These are phyloP conservation scores for Lethocerus indicus DNA, from an alignment of 1,140 invertebrate genomes.

Conservation along the genomic window DNA sequence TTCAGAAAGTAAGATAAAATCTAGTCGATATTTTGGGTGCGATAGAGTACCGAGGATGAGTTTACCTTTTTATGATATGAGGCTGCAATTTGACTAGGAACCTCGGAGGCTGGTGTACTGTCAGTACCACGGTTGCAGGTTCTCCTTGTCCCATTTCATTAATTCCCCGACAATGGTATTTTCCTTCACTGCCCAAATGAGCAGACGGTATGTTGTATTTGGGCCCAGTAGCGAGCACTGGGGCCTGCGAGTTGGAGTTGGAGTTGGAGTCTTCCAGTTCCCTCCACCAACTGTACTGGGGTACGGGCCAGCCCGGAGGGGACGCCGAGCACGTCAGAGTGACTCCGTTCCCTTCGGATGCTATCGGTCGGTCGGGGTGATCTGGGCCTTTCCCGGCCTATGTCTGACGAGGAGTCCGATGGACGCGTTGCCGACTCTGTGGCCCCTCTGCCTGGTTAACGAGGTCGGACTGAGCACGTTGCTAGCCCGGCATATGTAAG, in stretches of 20 bases:
- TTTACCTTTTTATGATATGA: slow-evolving; percentile 48
- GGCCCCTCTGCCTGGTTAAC: slow-evolving; percentile 34
- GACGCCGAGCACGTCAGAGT: slow-evolving; percentile 71
- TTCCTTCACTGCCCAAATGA: slow-evolving; percentile 66
- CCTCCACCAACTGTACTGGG: slow-evolving; percentile 76
- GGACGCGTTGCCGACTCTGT: slow-evolving; percentile 52
- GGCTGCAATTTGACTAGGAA: slow-evolving; percentile 69
- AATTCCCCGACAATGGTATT: slow-evolving; percentile 73
- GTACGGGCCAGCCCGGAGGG: slow-evolving; percentile 75
- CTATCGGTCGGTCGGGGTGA: slow-evolving; percentile 71
- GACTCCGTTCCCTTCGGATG: slow-evolving; percentile 60
- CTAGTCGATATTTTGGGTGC: background rate
- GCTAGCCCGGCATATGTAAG: slow-evolving; percentile 70
- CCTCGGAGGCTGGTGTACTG: slow-evolving; percentile 72
- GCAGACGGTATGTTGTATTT: slow-evolving; percentile 73
- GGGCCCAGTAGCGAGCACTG: slow-evolving; percentile 50
- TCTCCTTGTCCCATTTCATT: slow-evolving; percentile 77
- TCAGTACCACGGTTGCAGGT: slow-evolving; percentile 59
- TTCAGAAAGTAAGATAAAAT: background rate
- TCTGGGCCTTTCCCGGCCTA: slow-evolving; percentile 64
- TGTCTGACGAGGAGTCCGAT: slow-evolving; percentile 71
- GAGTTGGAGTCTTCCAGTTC: slow-evolving; percentile 42
- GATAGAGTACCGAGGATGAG: slow-evolving; percentile 1
- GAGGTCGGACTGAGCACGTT: slow-evolving; percentile 55
- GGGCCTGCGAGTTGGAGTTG: slow-evolving; percentile 27